Evolutionary conservation across 2,797 vertebrate species (phyloP).

Genomic region (Sphenodon punctatus): DNA sequence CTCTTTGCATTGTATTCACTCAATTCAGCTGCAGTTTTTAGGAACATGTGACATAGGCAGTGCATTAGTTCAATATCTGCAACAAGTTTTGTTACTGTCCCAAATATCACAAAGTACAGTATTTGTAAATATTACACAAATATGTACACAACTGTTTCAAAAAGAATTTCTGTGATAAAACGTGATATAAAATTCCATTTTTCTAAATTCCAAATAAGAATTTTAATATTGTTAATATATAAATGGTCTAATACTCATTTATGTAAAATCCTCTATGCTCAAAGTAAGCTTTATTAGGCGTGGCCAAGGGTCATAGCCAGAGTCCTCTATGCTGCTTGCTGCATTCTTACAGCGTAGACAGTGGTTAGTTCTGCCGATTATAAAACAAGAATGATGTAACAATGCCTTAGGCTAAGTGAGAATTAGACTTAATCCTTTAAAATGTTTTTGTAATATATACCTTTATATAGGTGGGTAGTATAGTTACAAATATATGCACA

Average conservation of each 20-base stretch:
- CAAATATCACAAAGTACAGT: background rate
- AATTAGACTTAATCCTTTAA: background rate
- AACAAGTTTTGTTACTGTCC: background rate
- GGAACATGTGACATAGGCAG: background rate
- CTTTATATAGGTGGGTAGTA: too few species aligned
- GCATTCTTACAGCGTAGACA: too few species aligned
- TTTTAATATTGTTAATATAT: too few species aligned
- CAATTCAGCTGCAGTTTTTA: background rate
- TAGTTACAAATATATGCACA: too few species aligned
- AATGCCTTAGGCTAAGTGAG: background rate
- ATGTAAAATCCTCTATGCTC: too few species aligned
- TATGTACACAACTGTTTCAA: background rate
- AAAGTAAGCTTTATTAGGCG: too few species aligned
- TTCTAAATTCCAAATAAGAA: too few species aligned
- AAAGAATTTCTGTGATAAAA: background rate
- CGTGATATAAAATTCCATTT: background rate
- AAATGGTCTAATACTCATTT: too few species aligned
- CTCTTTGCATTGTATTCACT: background rate
- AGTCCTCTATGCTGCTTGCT: too few species aligned
- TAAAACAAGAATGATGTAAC: background rate
- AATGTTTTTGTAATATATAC: too few species aligned
- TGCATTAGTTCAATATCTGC: background rate
- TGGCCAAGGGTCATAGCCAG: too few species aligned
- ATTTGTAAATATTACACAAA: background rate
- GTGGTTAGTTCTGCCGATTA: too few species aligned